Evolutionary conservation across 2,113 vertebrate species (phyloP), one percentile per base, ranked within the genome.

Genomic region (Xenotilapia leptura): DNA sequence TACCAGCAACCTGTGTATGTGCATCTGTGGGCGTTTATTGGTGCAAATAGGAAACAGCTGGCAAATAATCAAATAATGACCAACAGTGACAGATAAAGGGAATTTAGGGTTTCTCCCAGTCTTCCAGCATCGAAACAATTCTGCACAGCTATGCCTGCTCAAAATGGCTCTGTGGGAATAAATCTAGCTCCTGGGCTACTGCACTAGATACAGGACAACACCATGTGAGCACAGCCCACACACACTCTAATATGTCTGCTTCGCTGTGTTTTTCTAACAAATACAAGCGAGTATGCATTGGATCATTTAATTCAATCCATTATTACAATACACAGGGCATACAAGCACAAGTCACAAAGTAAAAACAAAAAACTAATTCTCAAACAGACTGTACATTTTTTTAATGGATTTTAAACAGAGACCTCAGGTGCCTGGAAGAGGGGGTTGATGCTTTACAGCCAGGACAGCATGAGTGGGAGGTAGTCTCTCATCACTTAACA

Each of bases 401-500:
- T 84, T 85, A 84, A 87, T 82, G 80, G 88, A 85, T 80, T 79
- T 47, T 86, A 90, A 47, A 87, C 88, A 88, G 79, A 86, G 89
- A 88, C 89, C 84, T 83, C 85, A 79, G 84, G 89, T 91, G 73
- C 10, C 86, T 94, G 88, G 90, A 93, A 88, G 60, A 90, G 58
- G 83, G 79, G 83, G 86, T 21, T 38, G 82, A 62, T 85, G 80
- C 87, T 91, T 91, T 86, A 91, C 89, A 91, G 90, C 87, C 88
- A 90, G 90, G 87, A 81, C 33, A 82, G 88, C 81, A 73, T 95
- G 89, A 79, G 73, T 92, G 92, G 92, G 91, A 87, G 77, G 21
- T 33, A 70, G 84, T 81, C 91, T 95, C 83, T 93, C 93, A 94
- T 95, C 92, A 83, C 94, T 93, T 94, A 95, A 93, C 91, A 88